Conservation (phyloP, 2,888 invertebrate genomes). For the Drosophila incognita region DNA sequence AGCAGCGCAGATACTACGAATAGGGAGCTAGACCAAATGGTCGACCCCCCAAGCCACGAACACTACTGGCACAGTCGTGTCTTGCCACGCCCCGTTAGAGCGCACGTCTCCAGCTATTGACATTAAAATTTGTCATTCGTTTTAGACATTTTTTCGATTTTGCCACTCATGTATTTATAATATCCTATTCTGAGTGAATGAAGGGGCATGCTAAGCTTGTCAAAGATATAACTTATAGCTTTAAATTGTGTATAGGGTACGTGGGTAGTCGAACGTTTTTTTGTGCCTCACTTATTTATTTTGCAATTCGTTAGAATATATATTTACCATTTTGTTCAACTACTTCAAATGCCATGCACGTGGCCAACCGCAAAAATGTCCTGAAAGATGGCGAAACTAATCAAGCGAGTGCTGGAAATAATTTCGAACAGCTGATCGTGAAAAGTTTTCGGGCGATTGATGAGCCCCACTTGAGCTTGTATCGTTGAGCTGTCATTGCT, state of each 20-base stretch:
- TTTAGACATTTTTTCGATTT: conserved; percentile 49
- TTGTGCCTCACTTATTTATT: conserved; percentile 42
- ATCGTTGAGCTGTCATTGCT: conserved; percentile 65
- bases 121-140: conserved; percentile 80
- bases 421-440: conserved; percentile 59
- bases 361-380: conserved; percentile 67
- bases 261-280: background rate
- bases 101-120: conserved; percentile 72
- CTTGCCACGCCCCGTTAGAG: conserved; percentile 7
- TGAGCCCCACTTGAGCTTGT: conserved; percentile 53
- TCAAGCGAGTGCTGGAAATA: conserved; percentile 75
- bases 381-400: conserved; percentile 65
- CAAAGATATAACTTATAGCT: background rate
- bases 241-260: conserved; percentile 1
- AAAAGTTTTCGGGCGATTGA: conserved; percentile 67
- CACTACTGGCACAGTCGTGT: conserved; percentile 1
- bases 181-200: background rate
- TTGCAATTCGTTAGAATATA: conserved; percentile 58
- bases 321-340: conserved; percentile 37
- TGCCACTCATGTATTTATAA: conserved; percentile 27
- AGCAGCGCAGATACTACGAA: conserved; percentile 47
- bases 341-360: conserved; percentile 71
- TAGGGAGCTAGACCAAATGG: conserved; percentile 36
- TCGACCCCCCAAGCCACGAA: conserved; percentile 15
- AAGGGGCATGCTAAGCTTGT: conserved; percentile 3